Percentiles rank a stretch among this genome's conserved stretches.
These are phyloP conservation scores for Neofelis nebulosa DNA, from an alignment of 2,113 vertebrate genomes.

Conservation along the genomic window DNA sequence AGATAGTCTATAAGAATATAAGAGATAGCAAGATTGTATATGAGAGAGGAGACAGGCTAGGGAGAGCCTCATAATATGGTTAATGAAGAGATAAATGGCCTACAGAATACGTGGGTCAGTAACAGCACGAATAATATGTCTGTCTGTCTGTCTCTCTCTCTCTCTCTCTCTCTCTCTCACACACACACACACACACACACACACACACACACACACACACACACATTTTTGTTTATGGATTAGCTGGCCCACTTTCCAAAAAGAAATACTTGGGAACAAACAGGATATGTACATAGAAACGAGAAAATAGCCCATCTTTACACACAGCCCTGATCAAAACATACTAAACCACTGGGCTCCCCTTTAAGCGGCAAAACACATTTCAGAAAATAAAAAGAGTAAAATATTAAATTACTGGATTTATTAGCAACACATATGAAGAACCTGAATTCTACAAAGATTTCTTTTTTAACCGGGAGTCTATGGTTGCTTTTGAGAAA, in stretches of 20 bases:
- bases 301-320: neutral
- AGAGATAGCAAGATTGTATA: no score
- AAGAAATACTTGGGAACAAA: neutral
- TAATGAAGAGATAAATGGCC: neutral
- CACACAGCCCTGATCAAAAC: neutral
- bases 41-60: neutral
- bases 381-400: neutral
- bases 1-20: neutral
- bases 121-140: neutral
- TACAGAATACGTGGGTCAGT: neutral
- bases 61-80: neutral
- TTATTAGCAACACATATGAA: neutral
- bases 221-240: neutral
- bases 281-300: neutral
- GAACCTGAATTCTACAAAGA: neutral
- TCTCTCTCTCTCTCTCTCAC: no score
- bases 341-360: neutral
- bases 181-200: no score
- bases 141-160: no score
- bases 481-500: neutral
- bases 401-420: neutral
- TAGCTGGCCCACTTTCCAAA: neutral
- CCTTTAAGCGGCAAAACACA: neutral
- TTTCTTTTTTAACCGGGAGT: slow-evolving; percentile 1
- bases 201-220: neutral